Base-by-base conservation (phyloP, 2,888 invertebrate genomes). In the Sialis lutaria region DNA sequence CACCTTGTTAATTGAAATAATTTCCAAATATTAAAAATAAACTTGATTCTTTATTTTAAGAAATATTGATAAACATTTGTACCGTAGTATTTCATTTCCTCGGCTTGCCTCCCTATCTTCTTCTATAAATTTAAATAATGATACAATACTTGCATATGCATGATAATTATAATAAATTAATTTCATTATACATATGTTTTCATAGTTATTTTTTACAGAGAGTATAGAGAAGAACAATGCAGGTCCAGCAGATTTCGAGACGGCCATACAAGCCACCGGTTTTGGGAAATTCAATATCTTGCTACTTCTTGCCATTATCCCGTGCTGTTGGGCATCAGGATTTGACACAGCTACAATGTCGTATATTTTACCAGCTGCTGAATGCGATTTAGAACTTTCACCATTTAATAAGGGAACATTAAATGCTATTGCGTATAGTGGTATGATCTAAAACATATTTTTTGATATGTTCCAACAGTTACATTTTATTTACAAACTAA, bases 321-420 rank as follows among this genome's bases (percentile, higher is more conserved):
- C 81, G 1, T 75, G 77, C 35, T 77, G 75, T 56, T 77, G 79
- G 71, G 72, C 79, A 6, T 72, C 76, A 6, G 73, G 80, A 22
- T 81, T 82, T 50, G 82, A 82, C 57, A 78, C 82, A 49, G 79
- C 82, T 45, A 75, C 79, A 2, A 73, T 78, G 55, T 79, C 83
- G 0, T 85, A 79, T 58, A 75, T 85, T 54, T 70, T 85, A 58
- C 82, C 85, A 1, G 73, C 77, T 34, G 82, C 83, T 0, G 79
- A 82, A 60, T 86, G 85, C 55, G 81, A 83, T 56, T 72, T 87
- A 55, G 62, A 75, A 34, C 66, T 86, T 40, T 73, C 75, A 1
- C 63, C 80, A 6, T 58, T 79, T 30, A 75, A 82, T 44, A 84
- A 85, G 68, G 86, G 86, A 4, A 65, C 77, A 1, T 64, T 86